Evolutionary conservation across 2,113 vertebrate genomes (phyloP).

Genomic region (Oncorhynchus gorbuscha): DNA sequence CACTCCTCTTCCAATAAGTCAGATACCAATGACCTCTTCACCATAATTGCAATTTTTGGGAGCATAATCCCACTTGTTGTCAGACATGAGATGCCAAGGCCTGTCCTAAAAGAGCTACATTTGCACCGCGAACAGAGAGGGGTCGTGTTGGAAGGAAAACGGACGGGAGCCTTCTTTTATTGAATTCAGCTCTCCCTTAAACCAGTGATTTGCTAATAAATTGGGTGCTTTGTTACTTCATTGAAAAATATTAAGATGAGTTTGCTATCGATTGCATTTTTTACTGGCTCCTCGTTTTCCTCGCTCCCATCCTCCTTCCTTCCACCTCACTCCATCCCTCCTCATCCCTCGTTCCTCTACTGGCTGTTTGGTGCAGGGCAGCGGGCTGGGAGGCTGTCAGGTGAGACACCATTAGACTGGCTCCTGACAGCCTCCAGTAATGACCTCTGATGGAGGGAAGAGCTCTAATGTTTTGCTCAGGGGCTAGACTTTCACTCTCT

Average conservation of each 20-base stretch:
- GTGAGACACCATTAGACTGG: conserved; percentile 63
- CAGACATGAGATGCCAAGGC: conserved; percentile 63
- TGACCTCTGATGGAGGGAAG: conserved; percentile 45
- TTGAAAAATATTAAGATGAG: conserved; percentile 48
- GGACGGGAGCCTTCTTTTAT: conserved; percentile 8
- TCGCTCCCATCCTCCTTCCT: neutral
- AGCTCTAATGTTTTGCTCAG: conserved; percentile 29
- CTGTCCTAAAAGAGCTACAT: conserved; percentile 48
- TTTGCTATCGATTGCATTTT: conserved; percentile 54
- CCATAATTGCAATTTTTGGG: conserved; percentile 74
- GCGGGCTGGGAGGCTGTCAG: conserved; percentile 52
- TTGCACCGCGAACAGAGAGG: conserved; percentile 15
- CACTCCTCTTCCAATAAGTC: conserved; percentile 73
- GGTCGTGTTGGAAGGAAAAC: neutral
- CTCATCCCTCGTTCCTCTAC: conserved; percentile 15
- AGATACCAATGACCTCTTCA: conserved; percentile 77
- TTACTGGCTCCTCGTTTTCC: conserved; percentile 26
- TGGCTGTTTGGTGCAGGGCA: conserved; percentile 46
- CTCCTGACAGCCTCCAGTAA: conserved; percentile 66
- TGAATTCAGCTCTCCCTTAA: conserved; percentile 37
- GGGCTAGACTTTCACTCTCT: neutral
- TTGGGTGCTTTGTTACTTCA: conserved; percentile 45
- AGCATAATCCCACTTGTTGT: conserved; percentile 69
- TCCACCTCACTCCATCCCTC: neutral
- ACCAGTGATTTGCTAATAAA: conserved; percentile 37